Percentiles rank a stretch among this genome's conserved stretches.
These are phyloP conservation scores for Brachyptera putata DNA, from an alignment of 2,888 invertebrate species.

Conservation along the genomic window DNA sequence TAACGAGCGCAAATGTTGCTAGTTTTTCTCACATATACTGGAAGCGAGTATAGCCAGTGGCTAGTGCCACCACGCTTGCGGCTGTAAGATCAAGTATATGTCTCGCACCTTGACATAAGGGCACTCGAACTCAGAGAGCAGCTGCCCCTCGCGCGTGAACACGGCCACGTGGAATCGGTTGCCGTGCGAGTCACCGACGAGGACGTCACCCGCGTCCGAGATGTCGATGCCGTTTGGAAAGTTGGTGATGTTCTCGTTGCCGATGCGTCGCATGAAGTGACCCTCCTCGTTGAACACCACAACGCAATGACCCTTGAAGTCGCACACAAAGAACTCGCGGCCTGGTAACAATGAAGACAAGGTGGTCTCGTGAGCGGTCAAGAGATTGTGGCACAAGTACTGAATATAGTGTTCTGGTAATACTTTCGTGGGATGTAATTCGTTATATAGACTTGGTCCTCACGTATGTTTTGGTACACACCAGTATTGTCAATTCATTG, in stretches of 20 bases:
- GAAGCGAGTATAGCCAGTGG: too few species aligned
- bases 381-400: not conserved
- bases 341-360: conserved; percentile 54
- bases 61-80: too few species aligned
- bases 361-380: too few species aligned
- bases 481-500: too few species aligned
- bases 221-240: conserved; percentile 98
- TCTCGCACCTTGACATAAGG: conserved; percentile 87
- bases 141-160: conserved; percentile 81
- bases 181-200: conserved; percentile 95
- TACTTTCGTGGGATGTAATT: not conserved
- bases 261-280: conserved; percentile 86
- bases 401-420: too few species aligned
- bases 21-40: too few species aligned
- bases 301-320: conserved; percentile 97
- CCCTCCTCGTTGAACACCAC: conserved; percentile 94
- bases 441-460: too few species aligned
- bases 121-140: conserved; percentile 92
- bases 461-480: too few species aligned
- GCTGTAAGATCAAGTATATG: too few species aligned
- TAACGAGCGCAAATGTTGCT: too few species aligned
- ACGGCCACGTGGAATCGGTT: conserved; percentile 97
- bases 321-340: conserved; percentile 92
- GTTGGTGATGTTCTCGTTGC: conserved; percentile 92
- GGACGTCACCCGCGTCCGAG: conserved; percentile 92